These are phyloP conservation scores for Mixornis gularis DNA, from an alignment of 2,113 vertebrate genomes.

Conservation along the genomic window DNA sequence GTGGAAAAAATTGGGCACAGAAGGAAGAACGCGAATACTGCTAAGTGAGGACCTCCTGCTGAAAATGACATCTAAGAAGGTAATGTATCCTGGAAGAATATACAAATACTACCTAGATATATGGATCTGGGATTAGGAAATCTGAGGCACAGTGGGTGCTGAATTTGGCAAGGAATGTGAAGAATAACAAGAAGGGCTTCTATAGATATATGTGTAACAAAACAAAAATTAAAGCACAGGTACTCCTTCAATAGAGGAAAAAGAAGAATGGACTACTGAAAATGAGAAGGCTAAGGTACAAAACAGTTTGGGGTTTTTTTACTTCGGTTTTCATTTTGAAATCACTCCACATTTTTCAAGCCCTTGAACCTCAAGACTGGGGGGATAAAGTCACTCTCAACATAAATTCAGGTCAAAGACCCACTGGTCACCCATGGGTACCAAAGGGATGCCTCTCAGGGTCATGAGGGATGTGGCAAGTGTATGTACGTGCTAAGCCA, in stretches of 20 bases:
- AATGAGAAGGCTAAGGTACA: neutral
- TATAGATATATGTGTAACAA: neutral
- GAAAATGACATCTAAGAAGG: neutral
- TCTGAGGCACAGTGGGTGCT: too few species aligned
- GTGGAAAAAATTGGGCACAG: neutral
- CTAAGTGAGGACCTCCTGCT: neutral
- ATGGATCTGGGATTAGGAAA: neutral
- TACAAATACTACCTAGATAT: neutral
- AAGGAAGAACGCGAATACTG: fast-evolving
- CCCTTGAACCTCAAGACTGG: neutral
- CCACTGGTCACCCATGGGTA: neutral
- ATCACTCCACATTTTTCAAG: neutral
- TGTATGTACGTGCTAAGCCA: neutral
- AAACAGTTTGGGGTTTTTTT: neutral
- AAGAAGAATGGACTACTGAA: neutral
- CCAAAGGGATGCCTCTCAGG: too few species aligned
- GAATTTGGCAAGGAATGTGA: neutral
- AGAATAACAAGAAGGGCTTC: neutral
- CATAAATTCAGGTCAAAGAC: fast-evolving
- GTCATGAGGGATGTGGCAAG: neutral
- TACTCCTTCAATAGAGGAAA: neutral
- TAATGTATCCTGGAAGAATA: neutral
- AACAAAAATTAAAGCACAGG: neutral
- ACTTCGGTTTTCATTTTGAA: neutral
- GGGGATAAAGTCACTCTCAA: neutral